Percentiles rank a stretch among this genome's conserved stretches.
These are phyloP conservation scores for Cygnus buccinator DNA, from an alignment of 2,113 vertebrate genomes.

Conservation along the genomic window DNA sequence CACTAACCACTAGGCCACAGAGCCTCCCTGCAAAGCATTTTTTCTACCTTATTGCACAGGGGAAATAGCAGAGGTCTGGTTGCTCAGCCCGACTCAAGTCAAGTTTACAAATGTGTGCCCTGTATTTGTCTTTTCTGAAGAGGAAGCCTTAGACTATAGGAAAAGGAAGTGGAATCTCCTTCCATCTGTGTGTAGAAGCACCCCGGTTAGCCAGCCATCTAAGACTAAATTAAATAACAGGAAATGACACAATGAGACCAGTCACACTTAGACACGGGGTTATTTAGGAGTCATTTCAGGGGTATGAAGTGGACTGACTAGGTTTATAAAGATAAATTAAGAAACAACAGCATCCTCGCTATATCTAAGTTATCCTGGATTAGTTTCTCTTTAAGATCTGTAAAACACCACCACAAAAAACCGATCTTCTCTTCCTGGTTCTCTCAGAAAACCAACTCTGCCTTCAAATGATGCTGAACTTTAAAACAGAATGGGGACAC, in stretches of 20 bases:
- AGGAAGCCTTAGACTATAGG: not conserved
- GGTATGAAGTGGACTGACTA: not conserved
- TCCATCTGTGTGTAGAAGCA: not conserved
- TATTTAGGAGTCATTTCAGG: not conserved
- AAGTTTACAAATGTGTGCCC: not conserved
- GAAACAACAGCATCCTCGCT: not conserved
- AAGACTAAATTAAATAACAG: accelerated
- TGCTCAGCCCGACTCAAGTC: not conserved
- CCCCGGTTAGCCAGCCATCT: not conserved
- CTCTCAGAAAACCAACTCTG: not conserved
- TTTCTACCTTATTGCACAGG: not conserved
- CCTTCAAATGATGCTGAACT: not conserved
- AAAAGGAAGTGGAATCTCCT: not conserved
- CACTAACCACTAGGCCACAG: not conserved
- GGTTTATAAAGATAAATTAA: not conserved
- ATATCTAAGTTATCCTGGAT: not conserved
- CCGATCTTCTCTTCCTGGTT: not conserved
- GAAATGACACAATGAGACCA: not conserved
- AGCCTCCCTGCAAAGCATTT: not conserved
- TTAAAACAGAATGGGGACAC: not conserved
- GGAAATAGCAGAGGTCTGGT: not conserved
- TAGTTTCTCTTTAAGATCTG: not conserved
- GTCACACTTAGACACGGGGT: not conserved
- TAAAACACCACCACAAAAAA: not conserved
- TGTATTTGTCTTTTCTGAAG: not conserved